phyloP scores from a whole-genome alignment of 2,113 vertebrate genomes.

The Ceratotherium simum region DNA sequence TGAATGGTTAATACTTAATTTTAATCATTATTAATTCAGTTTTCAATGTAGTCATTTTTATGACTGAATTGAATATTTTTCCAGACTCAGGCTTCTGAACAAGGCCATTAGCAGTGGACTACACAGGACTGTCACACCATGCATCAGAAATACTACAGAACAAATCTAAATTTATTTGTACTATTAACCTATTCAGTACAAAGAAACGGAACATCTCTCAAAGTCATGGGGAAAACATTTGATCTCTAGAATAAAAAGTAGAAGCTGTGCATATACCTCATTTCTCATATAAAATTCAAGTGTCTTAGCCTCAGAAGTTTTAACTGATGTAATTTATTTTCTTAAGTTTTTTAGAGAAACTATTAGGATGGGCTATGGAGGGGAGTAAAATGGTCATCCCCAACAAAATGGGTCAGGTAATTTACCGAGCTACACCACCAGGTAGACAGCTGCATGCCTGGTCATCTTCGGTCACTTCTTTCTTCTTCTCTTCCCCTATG shows the following conservation, averaged over 20 bases:
- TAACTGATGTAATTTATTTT: slow-evolving; percentile 55
- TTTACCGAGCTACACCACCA: not conserved
- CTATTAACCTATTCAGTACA: slow-evolving; percentile 80
- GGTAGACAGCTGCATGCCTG: not conserved
- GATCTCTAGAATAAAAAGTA: slow-evolving; percentile 56
- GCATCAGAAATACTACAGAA: slow-evolving; percentile 66
- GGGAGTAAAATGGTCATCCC: slow-evolving; percentile 6
- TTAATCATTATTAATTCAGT: slow-evolving; percentile 77
- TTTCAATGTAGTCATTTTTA: slow-evolving; percentile 74
- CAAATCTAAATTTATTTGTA: slow-evolving; percentile 82
- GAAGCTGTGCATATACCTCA: slow-evolving; percentile 5
- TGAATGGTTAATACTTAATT: slow-evolving; percentile 78
- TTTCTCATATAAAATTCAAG: slow-evolving; percentile 67
- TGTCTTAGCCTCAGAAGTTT: slow-evolving; percentile 40
- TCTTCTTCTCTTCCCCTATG: not conserved
- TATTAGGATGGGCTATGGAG: not conserved
- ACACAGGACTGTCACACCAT: slow-evolving; percentile 41
- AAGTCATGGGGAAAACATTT: slow-evolving; percentile 56
- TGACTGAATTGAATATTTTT: slow-evolving; percentile 72
- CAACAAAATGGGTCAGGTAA: not conserved
- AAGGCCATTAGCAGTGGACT: slow-evolving; percentile 62
- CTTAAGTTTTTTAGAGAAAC: not conserved
- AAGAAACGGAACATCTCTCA: slow-evolving; percentile 55
- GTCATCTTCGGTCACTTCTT: not conserved
- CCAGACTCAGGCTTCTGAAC: slow-evolving; percentile 50